Base-by-base conservation (phyloP, 2,797 vertebrate genomes). In the Coluber constrictor region DNA sequence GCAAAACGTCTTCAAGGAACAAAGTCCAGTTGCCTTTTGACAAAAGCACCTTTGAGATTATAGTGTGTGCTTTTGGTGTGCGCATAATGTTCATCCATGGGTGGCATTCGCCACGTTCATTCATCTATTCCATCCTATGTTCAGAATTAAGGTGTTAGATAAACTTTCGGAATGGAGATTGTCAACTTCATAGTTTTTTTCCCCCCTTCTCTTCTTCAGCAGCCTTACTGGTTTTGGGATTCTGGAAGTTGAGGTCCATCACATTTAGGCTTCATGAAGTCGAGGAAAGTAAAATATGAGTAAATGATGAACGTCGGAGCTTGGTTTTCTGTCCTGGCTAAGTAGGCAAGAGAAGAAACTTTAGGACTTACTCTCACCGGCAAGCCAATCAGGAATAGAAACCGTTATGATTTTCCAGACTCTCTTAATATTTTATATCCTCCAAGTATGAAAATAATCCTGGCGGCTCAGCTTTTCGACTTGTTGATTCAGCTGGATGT, bases 401-500 rank as follows among this genome's bases (percentile, higher is more conserved):
- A 9, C 4, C 16, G 51, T 54, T 51, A 54, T 54, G 3, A 0
- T 2, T 32, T 43, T 79, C 37, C 32, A 43, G 18, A 10, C 70
- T 43, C 70, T 79, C 32, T 57, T 56, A 11, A 57, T 57, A 57
- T 10, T 88, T 88, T 88, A 20, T 37, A 20, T 37, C 32, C 23
- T 88, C 57, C 7, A 37, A 59, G n/a, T 37, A 32, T 57, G 57
- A 13, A 25, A 59, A 57, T 59, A 88, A 83, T 83, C 74, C 74
- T 83, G 20, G 37, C 1, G 2, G 37, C 23, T 37, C 55, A n/a
- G 87, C 57, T 37, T 88, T 56, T 66, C n/a, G 7, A 90, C 63
- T 74, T 90, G 59, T 90, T 74, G 89, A 90, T 90, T 55, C 63
- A 90, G 89, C 89, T 90, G 63, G 51, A 90, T 59, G 5, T 12